These are phyloP conservation scores for Limosa lapponica DNA, from an alignment of 2,797 vertebrate genomes.

Conservation along the genomic window DNA sequence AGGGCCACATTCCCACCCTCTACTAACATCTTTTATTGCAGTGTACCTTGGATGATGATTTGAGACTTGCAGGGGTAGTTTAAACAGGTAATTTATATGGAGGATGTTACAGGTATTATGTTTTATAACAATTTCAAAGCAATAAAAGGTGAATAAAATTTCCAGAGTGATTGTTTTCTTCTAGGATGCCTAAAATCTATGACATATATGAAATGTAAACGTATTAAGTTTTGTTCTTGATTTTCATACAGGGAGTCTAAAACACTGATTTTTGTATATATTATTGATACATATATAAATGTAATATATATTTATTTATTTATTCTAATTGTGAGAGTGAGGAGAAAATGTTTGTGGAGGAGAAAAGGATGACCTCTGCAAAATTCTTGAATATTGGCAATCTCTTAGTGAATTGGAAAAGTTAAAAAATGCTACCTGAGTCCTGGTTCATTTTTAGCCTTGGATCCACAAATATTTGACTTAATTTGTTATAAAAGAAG, in stretches of 20 bases:
- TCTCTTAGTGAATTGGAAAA: not conserved
- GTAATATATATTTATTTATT: not conserved
- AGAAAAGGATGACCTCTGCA: not conserved
- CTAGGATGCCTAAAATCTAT: not conserved
- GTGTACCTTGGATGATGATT: not conserved
- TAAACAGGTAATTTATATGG: not conserved
- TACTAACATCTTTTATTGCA: not conserved
- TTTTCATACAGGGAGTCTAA: not conserved
- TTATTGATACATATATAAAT: not conserved
- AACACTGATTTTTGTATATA: not conserved
- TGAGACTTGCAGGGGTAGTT: not conserved
- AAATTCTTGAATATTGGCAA: not conserved
- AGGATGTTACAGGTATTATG: not conserved
- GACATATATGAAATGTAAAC: not conserved
- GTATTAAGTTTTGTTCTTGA: not conserved
- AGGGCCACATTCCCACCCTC: not conserved
- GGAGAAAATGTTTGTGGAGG: not conserved
- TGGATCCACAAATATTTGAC: not conserved
- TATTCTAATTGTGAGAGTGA: not conserved
- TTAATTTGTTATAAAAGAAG: not conserved
- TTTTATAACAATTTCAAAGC: not conserved
- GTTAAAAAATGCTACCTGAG: not conserved
- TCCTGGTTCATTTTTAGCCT: not conserved
- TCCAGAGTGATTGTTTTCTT: not conserved
- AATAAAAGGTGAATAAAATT: not conserved